Base-by-base conservation (phyloP, 2,113 vertebrate species). In the Protomyctophum bolini region DNA sequence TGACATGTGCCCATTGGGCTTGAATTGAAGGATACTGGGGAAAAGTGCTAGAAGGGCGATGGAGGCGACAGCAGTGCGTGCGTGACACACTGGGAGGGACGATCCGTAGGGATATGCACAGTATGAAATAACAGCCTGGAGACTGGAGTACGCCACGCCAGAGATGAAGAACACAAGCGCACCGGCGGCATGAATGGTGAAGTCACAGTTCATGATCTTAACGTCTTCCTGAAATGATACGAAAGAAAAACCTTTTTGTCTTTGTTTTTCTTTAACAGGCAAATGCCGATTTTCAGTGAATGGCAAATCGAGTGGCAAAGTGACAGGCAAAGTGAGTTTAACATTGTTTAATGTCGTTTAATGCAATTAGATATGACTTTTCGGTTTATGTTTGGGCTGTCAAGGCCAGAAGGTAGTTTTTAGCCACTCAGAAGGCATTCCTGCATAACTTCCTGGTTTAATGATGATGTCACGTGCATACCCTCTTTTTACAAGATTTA, bases 11-110 rank as follows among this genome's bases (percentile, higher is more conserved):
- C 21, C 33, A 41, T 41, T 6, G 33, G 33, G 1, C 41, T 28
- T 49, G 6, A 92, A 21, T 21, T 21, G 21, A 97, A 98, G 96
- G 98, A 98, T 99, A 98, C 96, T 96, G 69, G 94, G 93, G 63
- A 97, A 10, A 5, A 95, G 83, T 0, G 94, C 94, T 66, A 94
- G 7, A 0, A 80, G 60, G 14, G 95, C 94, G 8, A 97, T 10
- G 0, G 55, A 0, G 33, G 95, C 84, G 74, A 98, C 89, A 12
- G 41, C 7, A 67, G 90, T 74, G 11, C 96, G 94, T 1, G 80
- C 29, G 4, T 83, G 76, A 57, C 88, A 96, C 10, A 88, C 72
- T 3, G 9, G 0, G 3, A 68, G 63, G 6, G 92, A 92, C 72
- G 92, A 93, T 70, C 94, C 95, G 2, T 82, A 88, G 0, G 96